Evolutionary conservation across 2,888 invertebrate species (phyloP).

Genomic region (Tinea trinotella): DNA sequence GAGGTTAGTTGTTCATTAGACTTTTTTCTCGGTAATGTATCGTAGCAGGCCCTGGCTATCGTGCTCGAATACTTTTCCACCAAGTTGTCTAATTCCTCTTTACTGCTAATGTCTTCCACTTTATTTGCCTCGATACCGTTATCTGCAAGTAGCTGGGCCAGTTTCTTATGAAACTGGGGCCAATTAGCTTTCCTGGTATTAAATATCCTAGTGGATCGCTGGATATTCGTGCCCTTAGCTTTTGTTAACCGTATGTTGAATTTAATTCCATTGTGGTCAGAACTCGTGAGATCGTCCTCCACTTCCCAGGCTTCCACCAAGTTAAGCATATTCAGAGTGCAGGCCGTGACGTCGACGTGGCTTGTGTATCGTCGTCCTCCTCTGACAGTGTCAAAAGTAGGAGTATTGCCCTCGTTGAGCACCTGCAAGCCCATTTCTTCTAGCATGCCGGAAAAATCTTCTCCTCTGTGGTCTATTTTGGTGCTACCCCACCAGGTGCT

Average conservation of each 20-base stretch:
- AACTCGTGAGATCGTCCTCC: constrained; percentile 14
- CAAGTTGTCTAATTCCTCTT: not conserved
- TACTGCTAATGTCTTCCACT: not conserved
- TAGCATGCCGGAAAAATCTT: not conserved
- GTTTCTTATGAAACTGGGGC: constrained; percentile 1
- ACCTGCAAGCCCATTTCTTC: constrained; percentile 14
- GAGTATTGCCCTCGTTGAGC: constrained; percentile 6
- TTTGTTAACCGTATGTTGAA: constrained; percentile 17
- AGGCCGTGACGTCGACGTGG: constrained; percentile 12
- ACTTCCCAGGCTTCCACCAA: constrained; percentile 21
- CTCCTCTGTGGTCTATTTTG: constrained; percentile 18
- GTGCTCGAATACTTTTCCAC: not conserved
- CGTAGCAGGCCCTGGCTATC: not conserved
- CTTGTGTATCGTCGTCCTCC: not conserved
- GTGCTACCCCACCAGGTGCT: constrained; percentile 20
- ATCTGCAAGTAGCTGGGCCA: not conserved
- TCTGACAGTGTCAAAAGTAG: not conserved
- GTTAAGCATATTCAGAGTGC: constrained; percentile 15
- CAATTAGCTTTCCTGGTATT: constrained; percentile 23
- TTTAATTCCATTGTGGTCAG: constrained; percentile 23
- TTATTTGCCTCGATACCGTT: not conserved
- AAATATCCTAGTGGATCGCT: constrained; percentile 21
- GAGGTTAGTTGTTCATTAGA: not conserved
- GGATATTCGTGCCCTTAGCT: constrained; percentile 14
- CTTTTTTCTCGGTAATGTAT: not conserved